Evolutionary conservation across 2,797 vertebrate genomes (phyloP).

Genomic region (Epinephelus awoara): DNA sequence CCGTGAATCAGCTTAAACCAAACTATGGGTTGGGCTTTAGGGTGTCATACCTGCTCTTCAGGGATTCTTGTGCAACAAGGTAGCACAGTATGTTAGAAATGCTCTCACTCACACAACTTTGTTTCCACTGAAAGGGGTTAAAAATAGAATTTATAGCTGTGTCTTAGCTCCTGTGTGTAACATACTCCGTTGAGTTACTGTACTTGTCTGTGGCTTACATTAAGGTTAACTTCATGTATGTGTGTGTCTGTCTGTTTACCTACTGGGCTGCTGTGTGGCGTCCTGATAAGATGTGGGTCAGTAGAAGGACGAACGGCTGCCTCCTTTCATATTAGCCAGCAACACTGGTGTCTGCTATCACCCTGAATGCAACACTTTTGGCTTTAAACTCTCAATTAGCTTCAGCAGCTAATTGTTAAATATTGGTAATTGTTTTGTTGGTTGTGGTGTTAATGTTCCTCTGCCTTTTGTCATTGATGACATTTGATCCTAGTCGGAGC

Average conservation of each 20-base stretch:
- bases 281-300: slow-evolving; percentile 64
- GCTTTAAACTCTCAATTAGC: slow-evolving; percentile 6
- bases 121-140: neutral
- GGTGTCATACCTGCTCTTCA: slow-evolving; percentile 55
- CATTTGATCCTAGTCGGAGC: slow-evolving; percentile 19
- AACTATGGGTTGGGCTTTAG: slow-evolving; percentile 44
- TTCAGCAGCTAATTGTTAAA: slow-evolving; percentile 3
- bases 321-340: neutral
- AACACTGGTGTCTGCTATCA: neutral
- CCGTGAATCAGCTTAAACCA: slow-evolving; percentile 44
- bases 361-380: neutral
- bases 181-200: neutral
- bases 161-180: neutral
- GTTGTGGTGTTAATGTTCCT: rapidly evolving
- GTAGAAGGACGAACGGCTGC: slow-evolving; percentile 34
- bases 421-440: slow-evolving; percentile 18
- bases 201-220: neutral
- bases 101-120: neutral
- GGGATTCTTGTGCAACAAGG: slow-evolving; percentile 19
- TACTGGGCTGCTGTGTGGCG: neutral
- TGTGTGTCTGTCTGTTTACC: slow-evolving; percentile 32
- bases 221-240: slow-evolving; percentile 5
- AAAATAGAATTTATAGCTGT: neutral
- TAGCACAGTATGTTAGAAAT: neutral
- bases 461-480: slow-evolving; percentile 12